Evolutionary conservation across 2,888 invertebrate species (phyloP).

Genomic region (Acleris emargana): DNA sequence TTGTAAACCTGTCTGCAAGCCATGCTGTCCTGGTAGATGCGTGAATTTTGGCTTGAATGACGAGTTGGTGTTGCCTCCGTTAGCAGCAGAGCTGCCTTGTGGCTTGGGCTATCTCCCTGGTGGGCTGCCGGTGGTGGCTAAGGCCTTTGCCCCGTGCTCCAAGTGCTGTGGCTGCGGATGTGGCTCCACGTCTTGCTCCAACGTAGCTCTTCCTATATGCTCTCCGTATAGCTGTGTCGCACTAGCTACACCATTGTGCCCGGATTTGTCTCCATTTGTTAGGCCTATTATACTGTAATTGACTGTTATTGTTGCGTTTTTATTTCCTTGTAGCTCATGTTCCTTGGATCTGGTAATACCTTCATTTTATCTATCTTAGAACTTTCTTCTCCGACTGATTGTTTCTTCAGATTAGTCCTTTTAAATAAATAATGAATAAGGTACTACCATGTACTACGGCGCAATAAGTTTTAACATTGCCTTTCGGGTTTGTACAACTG

Average conservation of each 20-base stretch:
- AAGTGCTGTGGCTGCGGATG: constrained; percentile 19
- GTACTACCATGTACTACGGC: too few species aligned
- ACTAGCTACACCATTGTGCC: constrained; percentile 52
- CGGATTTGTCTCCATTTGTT: constrained; percentile 48
- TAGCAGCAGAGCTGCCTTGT: constrained; percentile 47
- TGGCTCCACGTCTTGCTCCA: constrained; percentile 38
- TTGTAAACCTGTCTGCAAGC: not conserved
- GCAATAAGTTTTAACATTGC: too few species aligned
- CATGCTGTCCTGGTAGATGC: not conserved
- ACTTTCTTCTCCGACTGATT: too few species aligned
- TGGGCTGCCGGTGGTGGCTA: constrained; percentile 50
- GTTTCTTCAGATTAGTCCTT: too few species aligned
- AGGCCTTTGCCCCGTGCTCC: constrained; percentile 39
- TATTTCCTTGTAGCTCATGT: not conserved
- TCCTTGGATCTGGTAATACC: too few species aligned
- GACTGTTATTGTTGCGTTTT: not conserved
- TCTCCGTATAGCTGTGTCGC: constrained; percentile 45
- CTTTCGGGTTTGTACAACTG: too few species aligned
- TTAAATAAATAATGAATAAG: too few species aligned
- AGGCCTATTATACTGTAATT: constrained; percentile 52
- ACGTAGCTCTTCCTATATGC: constrained; percentile 48
- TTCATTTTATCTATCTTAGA: too few species aligned
- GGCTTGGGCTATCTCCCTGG: constrained; percentile 55
- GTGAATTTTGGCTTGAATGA: constrained; percentile 36
- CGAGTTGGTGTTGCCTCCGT: constrained; percentile 55